These are phyloP conservation scores for Atta texana DNA, from an alignment of 1,140 invertebrate genomes.

Conservation along the genomic window DNA sequence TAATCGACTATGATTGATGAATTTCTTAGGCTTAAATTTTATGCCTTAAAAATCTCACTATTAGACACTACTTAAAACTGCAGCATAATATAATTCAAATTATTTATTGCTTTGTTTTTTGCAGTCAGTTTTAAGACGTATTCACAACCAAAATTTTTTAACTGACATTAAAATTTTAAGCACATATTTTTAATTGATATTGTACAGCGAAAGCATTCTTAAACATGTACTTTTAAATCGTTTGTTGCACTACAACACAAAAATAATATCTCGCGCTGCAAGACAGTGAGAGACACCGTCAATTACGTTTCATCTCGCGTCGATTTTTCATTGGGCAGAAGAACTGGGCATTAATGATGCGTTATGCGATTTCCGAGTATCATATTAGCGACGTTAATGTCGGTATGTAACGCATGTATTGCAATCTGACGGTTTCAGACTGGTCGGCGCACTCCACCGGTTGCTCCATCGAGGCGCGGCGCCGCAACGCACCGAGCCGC, in stretches of 20 bases:
- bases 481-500: constrained; percentile 28
- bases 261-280: neutral
- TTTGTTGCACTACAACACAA: neutral
- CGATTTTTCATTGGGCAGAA: neutral
- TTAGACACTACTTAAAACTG: too few relatives aligned
- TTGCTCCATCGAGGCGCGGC: constrained; percentile 69
- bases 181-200: too few relatives aligned
- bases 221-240: neutral
- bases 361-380: constrained; percentile 66
- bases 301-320: neutral
- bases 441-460: constrained; percentile 81
- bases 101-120: too few relatives aligned
- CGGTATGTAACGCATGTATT: constrained; percentile 75
- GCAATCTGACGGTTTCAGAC: constrained; percentile 84
- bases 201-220: too few relatives aligned
- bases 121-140: too few relatives aligned
- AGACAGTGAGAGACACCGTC: neutral
- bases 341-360: constrained; percentile 58
- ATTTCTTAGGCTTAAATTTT: too few relatives aligned
- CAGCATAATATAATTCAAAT: too few relatives aligned
- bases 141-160: too few relatives aligned
- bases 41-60: too few relatives aligned
- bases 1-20: too few relatives aligned
- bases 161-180: too few relatives aligned
- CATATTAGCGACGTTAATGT: constrained; percentile 62